Conservation (phyloP, 2,888 invertebrate species). For the Sinelater perroti region DNA sequence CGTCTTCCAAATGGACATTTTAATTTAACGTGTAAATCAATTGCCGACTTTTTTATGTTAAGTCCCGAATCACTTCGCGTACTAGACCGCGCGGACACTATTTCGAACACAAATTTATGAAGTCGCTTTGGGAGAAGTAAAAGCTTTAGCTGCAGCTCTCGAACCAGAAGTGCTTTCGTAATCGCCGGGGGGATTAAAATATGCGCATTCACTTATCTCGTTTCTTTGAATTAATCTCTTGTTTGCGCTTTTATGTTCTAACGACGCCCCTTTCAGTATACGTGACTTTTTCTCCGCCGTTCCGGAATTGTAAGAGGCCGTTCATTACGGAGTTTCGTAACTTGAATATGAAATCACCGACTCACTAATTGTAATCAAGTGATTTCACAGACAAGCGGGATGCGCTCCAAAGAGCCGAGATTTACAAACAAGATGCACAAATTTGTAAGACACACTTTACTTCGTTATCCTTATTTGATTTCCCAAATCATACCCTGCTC, state of each 20-base stretch:
- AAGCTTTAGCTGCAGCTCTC: slow-evolving; percentile 5
- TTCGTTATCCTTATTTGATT: slow-evolving; percentile 42
- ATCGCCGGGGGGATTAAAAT: slow-evolving; percentile 11
- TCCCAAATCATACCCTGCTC: slow-evolving; percentile 13
- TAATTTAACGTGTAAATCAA: too few species aligned
- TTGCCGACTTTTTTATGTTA: too few species aligned
- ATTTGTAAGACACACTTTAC: slow-evolving; percentile 40
- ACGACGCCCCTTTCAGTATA: slow-evolving; percentile 8
- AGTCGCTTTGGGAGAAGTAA: slow-evolving; percentile 1
- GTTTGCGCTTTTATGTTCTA: slow-evolving; percentile 8
- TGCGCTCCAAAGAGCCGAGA: slow-evolving; percentile 13
- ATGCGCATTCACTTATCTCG: slow-evolving; percentile 14
- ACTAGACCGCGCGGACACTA: too few species aligned
- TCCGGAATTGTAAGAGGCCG: slow-evolving; percentile 20
- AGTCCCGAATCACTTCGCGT: too few species aligned
- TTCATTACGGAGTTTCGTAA: slow-evolving; percentile 28
- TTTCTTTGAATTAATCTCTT: slow-evolving; percentile 11
- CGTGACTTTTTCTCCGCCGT: slow-evolving; percentile 12
- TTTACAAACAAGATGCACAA: slow-evolving; percentile 46
- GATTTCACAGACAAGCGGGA: slow-evolving; percentile 43
- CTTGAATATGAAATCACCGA: slow-evolving; percentile 50
- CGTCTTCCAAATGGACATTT: too few species aligned
- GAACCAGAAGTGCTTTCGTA: background rate
- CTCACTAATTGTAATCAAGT: slow-evolving; percentile 50
- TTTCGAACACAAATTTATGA: too few species aligned